These are phyloP conservation scores for Hippopotamus amphibius DNA, from an alignment of 2,113 vertebrate species.

Conservation along the genomic window DNA sequence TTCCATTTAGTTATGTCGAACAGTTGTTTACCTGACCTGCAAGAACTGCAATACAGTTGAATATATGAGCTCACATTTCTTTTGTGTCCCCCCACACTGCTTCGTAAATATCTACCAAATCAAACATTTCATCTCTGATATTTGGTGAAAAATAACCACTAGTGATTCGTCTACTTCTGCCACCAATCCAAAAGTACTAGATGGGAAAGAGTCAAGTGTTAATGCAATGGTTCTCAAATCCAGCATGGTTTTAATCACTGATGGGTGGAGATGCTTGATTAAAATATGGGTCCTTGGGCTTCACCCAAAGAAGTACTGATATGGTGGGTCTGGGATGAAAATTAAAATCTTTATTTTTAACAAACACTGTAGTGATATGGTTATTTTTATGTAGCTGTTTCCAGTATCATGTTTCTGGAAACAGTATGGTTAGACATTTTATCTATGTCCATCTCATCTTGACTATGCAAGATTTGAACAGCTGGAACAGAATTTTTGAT, in stretches of 20 bases:
- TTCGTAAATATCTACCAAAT: not conserved
- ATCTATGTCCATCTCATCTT: conserved; percentile 32
- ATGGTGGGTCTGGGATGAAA: not conserved
- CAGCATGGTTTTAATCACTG: not conserved
- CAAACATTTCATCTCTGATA: conserved; percentile 17
- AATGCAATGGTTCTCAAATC: not conserved
- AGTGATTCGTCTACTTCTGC: not conserved
- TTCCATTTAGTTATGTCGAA: not conserved
- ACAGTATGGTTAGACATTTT: not conserved
- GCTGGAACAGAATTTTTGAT: conserved; percentile 50
- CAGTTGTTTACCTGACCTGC: not conserved
- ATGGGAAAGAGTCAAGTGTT: not conserved
- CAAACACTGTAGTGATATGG: not conserved
- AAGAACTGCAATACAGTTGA: not conserved
- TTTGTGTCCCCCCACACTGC: not conserved
- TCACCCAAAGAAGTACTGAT: not conserved
- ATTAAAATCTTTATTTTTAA: conserved; percentile 25
- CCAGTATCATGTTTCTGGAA: not conserved
- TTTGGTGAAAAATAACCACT: not conserved
- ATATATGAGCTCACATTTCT: not conserved
- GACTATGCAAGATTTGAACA: conserved; percentile 28
- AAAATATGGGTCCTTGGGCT: not conserved
- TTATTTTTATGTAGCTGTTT: not conserved
- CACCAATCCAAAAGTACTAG: not conserved
- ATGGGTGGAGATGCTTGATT: not conserved